Conservation (phyloP, 2,888 invertebrate genomes). For the Cephus rjabovi region DNA sequence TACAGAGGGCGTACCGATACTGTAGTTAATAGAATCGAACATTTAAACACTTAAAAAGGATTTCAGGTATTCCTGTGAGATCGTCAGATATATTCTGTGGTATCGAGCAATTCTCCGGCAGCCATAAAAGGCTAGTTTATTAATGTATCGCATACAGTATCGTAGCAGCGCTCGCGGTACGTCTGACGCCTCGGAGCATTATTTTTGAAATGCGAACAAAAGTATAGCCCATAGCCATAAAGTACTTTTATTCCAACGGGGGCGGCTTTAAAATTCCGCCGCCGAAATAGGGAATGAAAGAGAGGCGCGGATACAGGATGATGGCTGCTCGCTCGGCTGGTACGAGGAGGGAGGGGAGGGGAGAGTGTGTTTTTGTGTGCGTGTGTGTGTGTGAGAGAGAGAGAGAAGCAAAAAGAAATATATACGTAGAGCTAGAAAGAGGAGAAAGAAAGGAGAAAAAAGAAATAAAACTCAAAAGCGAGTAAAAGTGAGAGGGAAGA, state of each 20-base stretch:
- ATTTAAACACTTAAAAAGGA: neutral
- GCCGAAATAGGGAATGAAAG: constrained; percentile 35
- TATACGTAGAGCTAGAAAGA: constrained; percentile 18
- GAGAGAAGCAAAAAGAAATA: constrained; percentile 22
- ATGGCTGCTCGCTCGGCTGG: constrained; percentile 1
- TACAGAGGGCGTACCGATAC: neutral
- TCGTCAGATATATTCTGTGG: constrained; percentile 1
- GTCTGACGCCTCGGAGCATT: constrained; percentile 27
- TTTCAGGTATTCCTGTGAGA: neutral
- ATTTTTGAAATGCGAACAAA: constrained; percentile 45
- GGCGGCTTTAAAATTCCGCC: constrained; percentile 54
- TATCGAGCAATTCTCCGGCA: constrained; percentile 12
- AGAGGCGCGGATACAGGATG: constrained; percentile 27
- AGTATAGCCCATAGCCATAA: constrained; percentile 45
- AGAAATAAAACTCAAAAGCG: constrained; percentile 11
- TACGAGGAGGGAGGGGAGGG: constrained; percentile 12
- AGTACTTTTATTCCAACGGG: constrained; percentile 55
- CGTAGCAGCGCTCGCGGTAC: constrained; percentile 22
- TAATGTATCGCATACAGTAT: constrained; percentile 30
- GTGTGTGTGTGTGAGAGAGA: neutral
- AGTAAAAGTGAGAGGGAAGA: constrained; percentile 18
- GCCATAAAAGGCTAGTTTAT: constrained; percentile 28
- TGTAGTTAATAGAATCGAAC: neutral
- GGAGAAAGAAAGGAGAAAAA: constrained; percentile 19
- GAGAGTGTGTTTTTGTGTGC: neutral